phyloP scores from a whole-genome alignment of 2,797 vertebrate genomes.

The Distichodus sexfasciatus region DNA sequence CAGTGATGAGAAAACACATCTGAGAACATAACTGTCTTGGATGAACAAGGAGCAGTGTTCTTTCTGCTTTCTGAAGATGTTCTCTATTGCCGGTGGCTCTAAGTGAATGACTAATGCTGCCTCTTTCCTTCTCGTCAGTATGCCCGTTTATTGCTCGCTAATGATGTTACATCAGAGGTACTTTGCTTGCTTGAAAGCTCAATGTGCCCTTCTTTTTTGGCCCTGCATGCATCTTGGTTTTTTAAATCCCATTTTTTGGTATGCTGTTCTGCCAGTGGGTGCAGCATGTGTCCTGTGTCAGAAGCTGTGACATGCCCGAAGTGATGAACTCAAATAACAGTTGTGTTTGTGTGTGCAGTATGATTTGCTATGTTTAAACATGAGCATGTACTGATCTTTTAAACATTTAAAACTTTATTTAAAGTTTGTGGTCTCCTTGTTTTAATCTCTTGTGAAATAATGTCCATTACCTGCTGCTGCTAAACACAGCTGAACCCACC shows the following conservation, averaged over 20 bases:
- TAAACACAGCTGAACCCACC: too few species aligned
- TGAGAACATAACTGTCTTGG: background rate
- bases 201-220: slow-evolving; percentile 27
- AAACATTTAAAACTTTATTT: background rate
- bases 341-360: background rate
- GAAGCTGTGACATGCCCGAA: slow-evolving; percentile 23
- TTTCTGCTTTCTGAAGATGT: slow-evolving; percentile 20
- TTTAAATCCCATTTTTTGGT: background rate
- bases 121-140: slow-evolving; percentile 88
- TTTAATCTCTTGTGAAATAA: background rate
- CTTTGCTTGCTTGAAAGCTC: slow-evolving; percentile 73
- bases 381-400: background rate
- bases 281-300: slow-evolving; percentile 11
- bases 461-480: background rate
- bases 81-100: slow-evolving; percentile 58
- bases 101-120: slow-evolving; percentile 81
- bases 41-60: slow-evolving; percentile 2
- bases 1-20: background rate
- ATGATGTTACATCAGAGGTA: slow-evolving; percentile 96
- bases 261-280: slow-evolving; percentile 20
- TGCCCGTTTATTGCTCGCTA: slow-evolving; percentile 92
- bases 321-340: background rate
- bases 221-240: slow-evolving; percentile 38
- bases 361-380: background rate
- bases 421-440: slow-evolving; percentile 13